Evolutionary conservation across 1,140 invertebrate genomes (phyloP), one percentile per base, ranked within the genome.

Genomic region (Pseudomyrmex flavicornis): DNA sequence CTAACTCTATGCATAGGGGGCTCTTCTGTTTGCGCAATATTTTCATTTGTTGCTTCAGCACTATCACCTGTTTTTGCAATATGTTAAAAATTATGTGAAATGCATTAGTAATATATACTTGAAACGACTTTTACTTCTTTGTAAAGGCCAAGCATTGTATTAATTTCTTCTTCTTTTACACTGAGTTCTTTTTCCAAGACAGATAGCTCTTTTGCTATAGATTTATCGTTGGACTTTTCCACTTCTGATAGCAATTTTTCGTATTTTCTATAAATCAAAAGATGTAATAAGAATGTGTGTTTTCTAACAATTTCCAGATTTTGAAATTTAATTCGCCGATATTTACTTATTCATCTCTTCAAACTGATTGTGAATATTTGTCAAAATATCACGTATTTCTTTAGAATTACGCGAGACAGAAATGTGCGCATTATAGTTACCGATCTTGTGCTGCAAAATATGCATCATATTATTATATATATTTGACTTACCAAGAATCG

Each of bases 161-260:
- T 93, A 48, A 95, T 95, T 88, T 95, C 95, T 82, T 95, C 92
- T 86, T 95, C 95, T 89, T 95, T 95, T 1, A 85, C 90, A 22
- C 84, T 91, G 2, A 95, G 88, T 68, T 94, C 91, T 48, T 92
- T 90, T 69, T 95, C 95, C 20, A 95, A 44, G 22, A 85, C 73
- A 48, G 89, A 83, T 8, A 95, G 44, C 88, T 95, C 90, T 69
- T 94, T 91, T 7, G 88, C 52, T 22, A 92, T 59, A 8, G 89
- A 80, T 48, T 91, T 86, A 56, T 92, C 91, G 7, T 92, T 90
- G 1, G 84, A 89, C 62, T 91, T 92, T 20, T 91, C 88, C 48
- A 85, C 59, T 56, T 92, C 69, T 46, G 77, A 88, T 56, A 93
- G 89, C 7, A 95, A 82, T 76, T 92, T 93, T 61, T 95, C 95